Evolutionary conservation across 1,140 invertebrate species (phyloP), one percentile per base, ranked within the genome.

Genomic region (Hyles vespertilio): DNA sequence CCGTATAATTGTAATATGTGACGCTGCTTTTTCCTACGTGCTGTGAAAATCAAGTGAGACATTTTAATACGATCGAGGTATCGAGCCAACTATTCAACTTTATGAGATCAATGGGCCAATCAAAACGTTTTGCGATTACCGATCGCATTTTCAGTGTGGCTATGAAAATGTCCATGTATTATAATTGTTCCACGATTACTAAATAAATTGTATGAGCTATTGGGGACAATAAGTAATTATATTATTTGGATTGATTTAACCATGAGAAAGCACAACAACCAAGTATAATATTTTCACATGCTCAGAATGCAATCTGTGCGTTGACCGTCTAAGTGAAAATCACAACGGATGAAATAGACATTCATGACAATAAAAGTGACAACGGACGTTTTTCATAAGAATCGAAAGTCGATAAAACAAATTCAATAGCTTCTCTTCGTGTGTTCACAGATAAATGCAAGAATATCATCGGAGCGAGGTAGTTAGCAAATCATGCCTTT

Each of bases 331-430:
- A 74, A 77, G 77, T 78, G 72, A 81, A 80, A 81, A 68, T 65
- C 49, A 10, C 59, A 65, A 58, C 22, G 47, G 22, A 40, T 40
- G 36, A 40, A 40, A 40, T 5, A 40, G 36, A 8, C 36, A 40
- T 40, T 52, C 61, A 69, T 61, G 59, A 77, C 68, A 73, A 79
- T 77, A 72, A 74, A 69, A 82, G 65, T 71, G 64, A 67, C 64
- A 61, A 56, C 58, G 51, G 47, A 50, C 9, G 61, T 79, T 83
- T 77, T 78, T 76, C 65, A 63, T 73, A 61, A 70, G 60, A 77
- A 79, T 69, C 52, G 81, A 84, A 81, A 84, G 83, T 74, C 68
- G 59, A 62, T 63, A 71, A 72, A 74, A 77, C 72, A 71, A 69
- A 77, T 73, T 77, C 69, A 81, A 82, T 79, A 67, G 65, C 58